phyloP scores from a whole-genome alignment of 1,140 invertebrate species.

The Meloidogyne floridensis region DNA sequence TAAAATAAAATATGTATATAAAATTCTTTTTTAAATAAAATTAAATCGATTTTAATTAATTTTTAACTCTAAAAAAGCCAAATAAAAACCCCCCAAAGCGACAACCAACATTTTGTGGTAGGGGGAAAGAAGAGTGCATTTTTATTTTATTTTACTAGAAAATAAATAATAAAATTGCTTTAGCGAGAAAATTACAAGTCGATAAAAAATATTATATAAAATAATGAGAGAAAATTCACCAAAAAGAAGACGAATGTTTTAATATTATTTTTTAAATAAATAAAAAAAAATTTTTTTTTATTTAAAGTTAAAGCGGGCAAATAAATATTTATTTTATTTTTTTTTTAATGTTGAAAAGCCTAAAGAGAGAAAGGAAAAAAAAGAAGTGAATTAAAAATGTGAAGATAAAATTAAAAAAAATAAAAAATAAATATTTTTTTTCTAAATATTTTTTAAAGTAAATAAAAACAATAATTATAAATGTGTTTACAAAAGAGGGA shows the following conservation, averaged over 20 bases:
- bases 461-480: conserved; percentile 6
- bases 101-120: conserved; percentile 2
- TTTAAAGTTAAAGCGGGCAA: conserved; percentile 1
- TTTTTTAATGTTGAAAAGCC: neutral
- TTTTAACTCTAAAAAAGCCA: neutral
- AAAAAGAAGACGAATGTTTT: conserved; percentile 9
- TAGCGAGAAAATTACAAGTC: conserved; percentile 6
- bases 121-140: neutral
- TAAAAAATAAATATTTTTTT: neutral
- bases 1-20: conserved; percentile 4
- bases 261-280: neutral
- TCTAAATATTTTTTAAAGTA: neutral
- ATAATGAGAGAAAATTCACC: conserved; percentile 7
- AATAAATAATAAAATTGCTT: conserved; percentile 4
- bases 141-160: conserved; percentile 4
- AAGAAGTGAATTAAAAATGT: no score
- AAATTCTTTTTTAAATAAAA: neutral
- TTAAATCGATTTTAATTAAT: conserved; percentile 8
- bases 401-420: neutral
- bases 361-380: neutral
- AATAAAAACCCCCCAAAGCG: neutral
- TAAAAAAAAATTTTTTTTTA: conserved; percentile 6
- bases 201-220: conserved; percentile 1
- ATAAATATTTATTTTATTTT: neutral
- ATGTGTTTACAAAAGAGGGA: neutral